Conservation (phyloP, 2,797 vertebrate species). For the Xenops minutus region DNA sequence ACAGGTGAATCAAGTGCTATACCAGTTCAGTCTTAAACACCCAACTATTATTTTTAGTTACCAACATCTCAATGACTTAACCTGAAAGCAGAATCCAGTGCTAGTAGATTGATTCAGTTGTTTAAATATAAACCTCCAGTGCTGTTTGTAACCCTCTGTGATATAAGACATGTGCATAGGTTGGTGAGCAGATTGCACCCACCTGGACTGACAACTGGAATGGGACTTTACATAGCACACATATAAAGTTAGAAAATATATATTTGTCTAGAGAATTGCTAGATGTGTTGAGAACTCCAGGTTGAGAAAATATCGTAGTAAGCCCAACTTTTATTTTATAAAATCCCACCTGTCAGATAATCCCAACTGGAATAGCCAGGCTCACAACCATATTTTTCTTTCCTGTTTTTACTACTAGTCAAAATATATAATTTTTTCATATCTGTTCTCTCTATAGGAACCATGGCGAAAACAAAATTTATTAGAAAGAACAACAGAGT, state of each 20-base stretch:
- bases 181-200: background rate
- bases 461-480: background rate
- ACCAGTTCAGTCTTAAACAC: background rate
- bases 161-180: rapidly evolving
- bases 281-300: background rate
- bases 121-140: background rate
- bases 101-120: background rate
- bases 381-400: background rate
- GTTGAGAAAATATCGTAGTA: background rate
- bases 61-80: background rate
- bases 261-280: background rate
- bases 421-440: rapidly evolving
- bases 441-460: background rate
- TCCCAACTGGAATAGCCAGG: background rate
- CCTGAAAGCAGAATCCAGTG: background rate
- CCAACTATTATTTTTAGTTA: background rate
- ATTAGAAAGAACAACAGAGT: background rate
- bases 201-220: background rate
- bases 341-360: background rate
- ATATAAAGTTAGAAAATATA: background rate
- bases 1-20: background rate
- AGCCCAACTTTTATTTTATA: background rate
- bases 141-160: background rate
- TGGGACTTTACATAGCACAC: background rate
- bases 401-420: background rate